Conservation (phyloP, 2,797 vertebrate genomes). For the Selene dorsalis region DNA sequence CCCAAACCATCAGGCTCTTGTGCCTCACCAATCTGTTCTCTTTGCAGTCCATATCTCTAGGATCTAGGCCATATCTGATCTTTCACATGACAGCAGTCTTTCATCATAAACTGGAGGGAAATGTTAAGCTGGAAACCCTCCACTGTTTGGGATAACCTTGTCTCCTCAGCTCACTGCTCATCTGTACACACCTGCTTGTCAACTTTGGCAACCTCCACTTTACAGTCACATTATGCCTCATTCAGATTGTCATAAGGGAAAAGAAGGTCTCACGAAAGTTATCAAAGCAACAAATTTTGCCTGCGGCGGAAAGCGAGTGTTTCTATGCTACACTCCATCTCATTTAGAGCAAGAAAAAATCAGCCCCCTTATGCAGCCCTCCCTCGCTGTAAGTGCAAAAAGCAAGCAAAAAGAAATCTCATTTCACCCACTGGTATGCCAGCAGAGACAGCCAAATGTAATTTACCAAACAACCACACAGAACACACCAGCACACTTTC, state of each 20-base stretch:
- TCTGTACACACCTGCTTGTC: slow-evolving; percentile 23
- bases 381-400: slow-evolving; percentile 59
- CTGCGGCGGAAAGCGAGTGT: slow-evolving; percentile 47
- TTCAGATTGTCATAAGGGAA: slow-evolving; percentile 49
- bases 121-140: slow-evolving; percentile 39
- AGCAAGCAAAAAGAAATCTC: slow-evolving; percentile 70
- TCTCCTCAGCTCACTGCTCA: slow-evolving; percentile 33
- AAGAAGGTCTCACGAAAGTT: slow-evolving; percentile 41
- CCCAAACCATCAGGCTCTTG: slow-evolving; percentile 21
- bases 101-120: slow-evolving; percentile 58
- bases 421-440: slow-evolving; percentile 67
- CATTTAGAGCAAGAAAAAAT: slow-evolving; percentile 37
- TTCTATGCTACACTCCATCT: slow-evolving; percentile 40
- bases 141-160: slow-evolving; percentile 42
- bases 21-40: slow-evolving; percentile 37
- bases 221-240: slow-evolving; percentile 36
- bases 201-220: slow-evolving; percentile 40
- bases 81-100: slow-evolving; percentile 52
- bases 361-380: slow-evolving; percentile 41
- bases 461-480: slow-evolving; percentile 64
- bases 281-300: slow-evolving; percentile 40
- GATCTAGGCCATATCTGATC: slow-evolving; percentile 54
- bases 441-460: slow-evolving; percentile 70
- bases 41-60: slow-evolving; percentile 30
- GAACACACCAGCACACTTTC: slow-evolving; percentile 25